phyloP scores from a whole-genome alignment of 1,140 invertebrate species.

The Octopus bimaculoides region DNA sequence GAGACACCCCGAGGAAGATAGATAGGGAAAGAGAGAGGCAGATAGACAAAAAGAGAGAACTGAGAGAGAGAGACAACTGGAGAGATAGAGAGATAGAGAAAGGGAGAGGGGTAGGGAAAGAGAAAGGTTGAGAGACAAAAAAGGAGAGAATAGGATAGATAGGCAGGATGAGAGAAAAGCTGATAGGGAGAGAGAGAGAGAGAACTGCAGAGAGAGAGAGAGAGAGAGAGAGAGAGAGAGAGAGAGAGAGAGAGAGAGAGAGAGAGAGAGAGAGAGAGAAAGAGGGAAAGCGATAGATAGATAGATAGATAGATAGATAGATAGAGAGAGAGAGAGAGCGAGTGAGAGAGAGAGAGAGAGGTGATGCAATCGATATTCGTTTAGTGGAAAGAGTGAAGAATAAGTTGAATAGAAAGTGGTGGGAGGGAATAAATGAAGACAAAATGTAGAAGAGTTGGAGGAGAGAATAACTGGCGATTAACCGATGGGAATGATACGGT shows the following conservation, averaged over 20 bases:
- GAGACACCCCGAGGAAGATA: neutral
- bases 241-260: neutral
- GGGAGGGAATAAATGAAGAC: neutral
- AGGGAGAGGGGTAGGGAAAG: neutral
- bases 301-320: neutral
- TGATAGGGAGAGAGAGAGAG: neutral
- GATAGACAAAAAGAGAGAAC: neutral
- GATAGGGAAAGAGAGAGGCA: neutral
- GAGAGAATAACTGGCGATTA: neutral
- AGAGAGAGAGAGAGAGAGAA: neutral
- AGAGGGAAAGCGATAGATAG: neutral
- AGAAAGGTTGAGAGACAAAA: neutral
- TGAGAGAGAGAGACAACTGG: neutral
- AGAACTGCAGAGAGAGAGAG: neutral
- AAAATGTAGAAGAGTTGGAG: neutral
- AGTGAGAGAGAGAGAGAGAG: neutral
- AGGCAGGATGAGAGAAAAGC: neutral
- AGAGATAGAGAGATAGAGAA: neutral
- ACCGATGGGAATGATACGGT: neutral
- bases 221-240: neutral
- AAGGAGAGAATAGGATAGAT: neutral
- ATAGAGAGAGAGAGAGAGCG: neutral
- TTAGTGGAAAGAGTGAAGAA: neutral
- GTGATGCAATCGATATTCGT: neutral
- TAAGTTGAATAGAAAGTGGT: neutral